phyloP scores from a whole-genome alignment of 2,888 invertebrate genomes.

The Stramonita haemastoma region DNA sequence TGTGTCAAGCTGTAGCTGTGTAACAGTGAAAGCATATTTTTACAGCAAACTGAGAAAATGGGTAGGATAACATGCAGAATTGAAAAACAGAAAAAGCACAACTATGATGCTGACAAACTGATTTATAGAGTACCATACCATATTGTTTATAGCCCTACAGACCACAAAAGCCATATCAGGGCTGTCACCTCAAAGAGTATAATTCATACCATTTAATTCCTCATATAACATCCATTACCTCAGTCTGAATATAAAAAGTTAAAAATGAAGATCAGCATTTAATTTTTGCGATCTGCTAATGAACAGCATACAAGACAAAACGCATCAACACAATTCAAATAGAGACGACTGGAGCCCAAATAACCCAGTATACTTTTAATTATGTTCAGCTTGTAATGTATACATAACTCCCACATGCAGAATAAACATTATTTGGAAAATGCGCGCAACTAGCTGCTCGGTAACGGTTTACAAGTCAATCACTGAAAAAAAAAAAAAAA shows the following conservation, averaged over 20 bases:
- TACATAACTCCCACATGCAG: neutral
- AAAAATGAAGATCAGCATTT: neutral
- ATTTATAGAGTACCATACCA: neutral
- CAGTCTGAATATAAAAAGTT: no score
- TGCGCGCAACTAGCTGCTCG: neutral
- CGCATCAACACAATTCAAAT: neutral
- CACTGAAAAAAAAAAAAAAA: neutral
- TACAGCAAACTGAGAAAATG: no score
- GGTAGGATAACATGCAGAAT: no score
- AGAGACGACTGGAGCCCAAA: neutral
- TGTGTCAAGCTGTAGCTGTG: no score
- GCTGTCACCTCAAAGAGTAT: neutral
- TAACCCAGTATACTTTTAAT: neutral
- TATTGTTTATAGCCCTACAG: no score
- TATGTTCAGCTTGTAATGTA: no score
- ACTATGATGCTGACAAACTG: neutral
- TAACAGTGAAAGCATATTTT: no score
- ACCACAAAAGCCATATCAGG: no score
- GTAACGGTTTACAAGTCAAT: neutral
- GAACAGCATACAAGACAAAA: neutral
- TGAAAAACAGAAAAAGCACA: neutral
- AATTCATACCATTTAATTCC: no score
- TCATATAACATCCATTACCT: no score
- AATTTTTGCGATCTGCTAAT: no score
- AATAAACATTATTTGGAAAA: neutral